Evolutionary conservation across 2,113 vertebrate genomes (phyloP).

Genomic region (Myrmecophaga tridactyla): DNA sequence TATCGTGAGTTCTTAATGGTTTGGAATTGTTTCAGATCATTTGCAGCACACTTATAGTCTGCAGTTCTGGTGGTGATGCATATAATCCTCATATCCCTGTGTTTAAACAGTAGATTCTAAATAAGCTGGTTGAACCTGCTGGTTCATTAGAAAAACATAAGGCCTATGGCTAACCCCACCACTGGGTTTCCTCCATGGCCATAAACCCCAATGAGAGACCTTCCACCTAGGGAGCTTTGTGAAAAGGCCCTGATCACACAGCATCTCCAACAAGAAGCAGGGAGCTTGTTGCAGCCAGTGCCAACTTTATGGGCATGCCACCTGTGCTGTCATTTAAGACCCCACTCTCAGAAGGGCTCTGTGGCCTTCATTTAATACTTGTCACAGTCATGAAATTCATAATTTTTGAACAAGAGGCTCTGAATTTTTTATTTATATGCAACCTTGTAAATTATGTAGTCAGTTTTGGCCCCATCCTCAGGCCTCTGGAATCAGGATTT

Average conservation of each 20-base stretch:
- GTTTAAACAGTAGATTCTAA: not conserved
- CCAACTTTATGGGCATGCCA: not conserved
- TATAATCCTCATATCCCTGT: not conserved
- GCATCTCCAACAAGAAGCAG: not conserved
- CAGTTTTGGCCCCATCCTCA: not conserved
- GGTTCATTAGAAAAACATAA: not conserved
- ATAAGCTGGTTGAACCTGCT: not conserved
- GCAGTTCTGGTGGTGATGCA: not conserved
- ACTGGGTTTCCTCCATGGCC: not conserved
- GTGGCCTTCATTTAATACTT: not conserved
- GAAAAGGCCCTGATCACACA: not conserved
- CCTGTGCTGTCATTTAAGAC: not conserved
- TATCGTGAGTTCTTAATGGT: no score
- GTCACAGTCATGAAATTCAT: not conserved
- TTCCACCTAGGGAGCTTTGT: not conserved
- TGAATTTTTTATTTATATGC: not conserved
- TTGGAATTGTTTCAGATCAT: no score
- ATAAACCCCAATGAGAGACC: not conserved
- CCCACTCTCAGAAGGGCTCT: not conserved
- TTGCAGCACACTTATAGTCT: no score
- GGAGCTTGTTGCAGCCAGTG: not conserved
- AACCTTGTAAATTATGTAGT: not conserved
- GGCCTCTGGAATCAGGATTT: not conserved
- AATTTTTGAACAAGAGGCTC: not conserved
- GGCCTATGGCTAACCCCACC: not conserved